Evolutionary conservation across 2,113 vertebrate species (phyloP).

Genomic region (Melierax canorus): DNA sequence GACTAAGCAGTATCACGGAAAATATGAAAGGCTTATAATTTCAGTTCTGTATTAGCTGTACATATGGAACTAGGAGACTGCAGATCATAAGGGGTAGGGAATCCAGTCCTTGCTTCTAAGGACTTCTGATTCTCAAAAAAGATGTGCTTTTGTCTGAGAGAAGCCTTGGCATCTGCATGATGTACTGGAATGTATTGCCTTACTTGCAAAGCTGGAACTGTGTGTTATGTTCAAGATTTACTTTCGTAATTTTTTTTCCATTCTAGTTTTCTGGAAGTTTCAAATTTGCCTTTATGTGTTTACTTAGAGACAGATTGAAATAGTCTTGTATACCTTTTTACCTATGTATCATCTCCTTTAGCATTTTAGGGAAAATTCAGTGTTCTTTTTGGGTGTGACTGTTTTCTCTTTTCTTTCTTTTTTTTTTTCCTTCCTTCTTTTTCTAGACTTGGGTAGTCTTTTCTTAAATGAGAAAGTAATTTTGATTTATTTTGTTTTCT

Average conservation of each 20-base stretch:
- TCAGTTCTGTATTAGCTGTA: background rate
- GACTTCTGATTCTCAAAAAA: background rate
- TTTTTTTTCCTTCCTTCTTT: background rate
- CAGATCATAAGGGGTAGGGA: background rate
- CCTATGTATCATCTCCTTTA: background rate
- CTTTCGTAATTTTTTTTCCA: background rate
- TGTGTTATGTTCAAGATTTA: background rate
- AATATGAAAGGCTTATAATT: background rate
- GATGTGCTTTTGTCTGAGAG: background rate
- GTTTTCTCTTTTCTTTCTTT: constrained; percentile 81
- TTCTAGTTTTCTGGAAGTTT: background rate
- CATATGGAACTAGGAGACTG: background rate
- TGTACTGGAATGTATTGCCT: background rate
- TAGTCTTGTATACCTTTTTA: background rate
- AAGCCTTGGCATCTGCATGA: background rate
- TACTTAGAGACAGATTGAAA: background rate
- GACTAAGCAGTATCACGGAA: background rate
- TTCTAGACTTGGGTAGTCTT: background rate
- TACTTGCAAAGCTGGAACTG: background rate
- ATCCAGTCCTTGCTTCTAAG: background rate
- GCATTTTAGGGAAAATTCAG: background rate
- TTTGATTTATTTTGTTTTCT: background rate
- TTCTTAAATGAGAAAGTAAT: background rate
- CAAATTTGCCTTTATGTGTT: background rate
- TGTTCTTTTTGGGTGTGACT: background rate